These are phyloP conservation scores for Bolborhynchus lineola DNA, from an alignment of 2,113 vertebrate genomes.

Conservation along the genomic window DNA sequence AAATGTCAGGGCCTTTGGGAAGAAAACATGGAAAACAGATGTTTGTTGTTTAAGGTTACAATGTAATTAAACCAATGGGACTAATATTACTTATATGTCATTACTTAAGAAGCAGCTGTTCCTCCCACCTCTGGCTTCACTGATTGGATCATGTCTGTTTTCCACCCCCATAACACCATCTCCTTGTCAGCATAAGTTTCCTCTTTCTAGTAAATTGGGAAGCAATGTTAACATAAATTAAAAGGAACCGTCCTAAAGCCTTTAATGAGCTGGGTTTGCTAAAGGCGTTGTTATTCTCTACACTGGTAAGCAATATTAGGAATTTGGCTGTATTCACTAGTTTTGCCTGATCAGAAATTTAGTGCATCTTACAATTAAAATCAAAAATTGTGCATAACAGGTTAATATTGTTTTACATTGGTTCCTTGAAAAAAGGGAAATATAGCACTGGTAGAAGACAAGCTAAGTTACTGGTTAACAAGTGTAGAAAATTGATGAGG, in stretches of 20 bases:
- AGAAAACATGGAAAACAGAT: constrained; percentile 42
- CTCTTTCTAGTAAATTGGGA: not conserved
- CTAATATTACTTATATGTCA: constrained; percentile 30
- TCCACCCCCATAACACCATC: not conserved
- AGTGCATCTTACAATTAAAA: not conserved
- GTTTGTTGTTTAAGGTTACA: constrained; percentile 60
- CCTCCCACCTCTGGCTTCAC: not conserved
- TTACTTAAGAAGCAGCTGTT: constrained; percentile 45
- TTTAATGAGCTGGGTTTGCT: not conserved
- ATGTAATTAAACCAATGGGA: constrained; percentile 39
- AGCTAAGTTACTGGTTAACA: not conserved
- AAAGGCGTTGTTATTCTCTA: not conserved
- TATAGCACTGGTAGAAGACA: not conserved
- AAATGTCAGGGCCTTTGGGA: constrained; percentile 43
- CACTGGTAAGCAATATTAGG: not conserved
- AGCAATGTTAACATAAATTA: not conserved
- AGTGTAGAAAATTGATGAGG: not conserved
- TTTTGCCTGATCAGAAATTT: not conserved
- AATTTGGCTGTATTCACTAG: not conserved
- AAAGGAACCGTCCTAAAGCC: not conserved
- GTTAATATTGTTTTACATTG: not conserved
- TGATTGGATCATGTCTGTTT: not conserved
- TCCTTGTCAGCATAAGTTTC: not conserved
- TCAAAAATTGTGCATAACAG: not conserved
- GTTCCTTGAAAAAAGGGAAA: not conserved